These are phyloP conservation scores for Catonia carolina DNA, from an alignment of 2,888 invertebrate species.

Conservation along the genomic window DNA sequence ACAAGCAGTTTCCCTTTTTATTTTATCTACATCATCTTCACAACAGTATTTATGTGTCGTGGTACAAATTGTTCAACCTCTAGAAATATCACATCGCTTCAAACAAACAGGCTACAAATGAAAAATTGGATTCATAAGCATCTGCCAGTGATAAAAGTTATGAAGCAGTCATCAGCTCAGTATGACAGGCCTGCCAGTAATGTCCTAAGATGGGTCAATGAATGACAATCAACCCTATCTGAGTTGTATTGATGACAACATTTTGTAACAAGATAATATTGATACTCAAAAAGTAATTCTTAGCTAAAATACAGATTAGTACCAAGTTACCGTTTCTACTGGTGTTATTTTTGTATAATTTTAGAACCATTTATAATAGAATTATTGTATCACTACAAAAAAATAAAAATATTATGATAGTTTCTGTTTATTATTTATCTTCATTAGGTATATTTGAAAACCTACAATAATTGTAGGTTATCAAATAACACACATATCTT, in stretches of 20 bases:
- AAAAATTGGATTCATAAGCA: slow-evolving; percentile 7
- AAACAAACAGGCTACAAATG: slow-evolving; percentile 9
- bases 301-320: too few species aligned
- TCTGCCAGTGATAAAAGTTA: slow-evolving; percentile 24
- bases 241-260: slow-evolving; percentile 34
- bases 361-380: too few species aligned
- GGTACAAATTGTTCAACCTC: slow-evolving; percentile 19
- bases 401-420: too few species aligned
- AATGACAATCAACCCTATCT: slow-evolving; percentile 26
- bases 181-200: slow-evolving; percentile 17
- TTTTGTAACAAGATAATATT: too few species aligned
- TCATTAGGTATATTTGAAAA: too few species aligned
- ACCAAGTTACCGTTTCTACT: too few species aligned
- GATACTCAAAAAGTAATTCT: too few species aligned
- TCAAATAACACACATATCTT: too few species aligned
- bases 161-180: slow-evolving; percentile 28
- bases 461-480: too few species aligned
- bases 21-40: slow-evolving; percentile 29
- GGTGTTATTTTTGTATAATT: too few species aligned
- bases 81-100: slow-evolving; percentile 11
- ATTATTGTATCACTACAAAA: too few species aligned
- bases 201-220: slow-evolving; percentile 25
- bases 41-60: slow-evolving; percentile 29
- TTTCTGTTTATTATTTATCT: too few species aligned
- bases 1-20: slow-evolving; percentile 24